Evolutionary conservation across 1,140 invertebrate species (phyloP).

Genomic region (Nilaparvata lugens): DNA sequence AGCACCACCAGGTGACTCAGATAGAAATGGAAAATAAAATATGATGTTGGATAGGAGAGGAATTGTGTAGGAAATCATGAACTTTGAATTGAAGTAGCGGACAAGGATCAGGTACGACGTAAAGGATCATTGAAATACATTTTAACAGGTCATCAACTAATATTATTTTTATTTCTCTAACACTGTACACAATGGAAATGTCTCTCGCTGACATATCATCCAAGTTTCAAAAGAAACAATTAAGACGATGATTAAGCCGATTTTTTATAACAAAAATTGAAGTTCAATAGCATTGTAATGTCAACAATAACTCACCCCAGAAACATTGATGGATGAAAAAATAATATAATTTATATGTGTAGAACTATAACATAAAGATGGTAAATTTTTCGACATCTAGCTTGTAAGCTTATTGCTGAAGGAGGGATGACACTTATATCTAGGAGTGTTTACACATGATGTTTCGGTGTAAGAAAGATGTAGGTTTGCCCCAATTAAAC

Average conservation of each 20-base stretch:
- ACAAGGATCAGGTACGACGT: no score
- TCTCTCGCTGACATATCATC: conserved; percentile 5
- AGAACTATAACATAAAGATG: conserved; percentile 2
- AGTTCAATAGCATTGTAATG: background rate
- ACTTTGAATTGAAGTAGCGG: no score
- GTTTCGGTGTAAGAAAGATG: no score
- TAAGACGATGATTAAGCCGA: conserved; percentile 3
- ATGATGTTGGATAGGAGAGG: no score
- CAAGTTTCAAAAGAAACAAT: background rate
- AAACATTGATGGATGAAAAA: background rate
- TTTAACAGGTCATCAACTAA: background rate
- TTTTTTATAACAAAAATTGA: conserved; percentile 5
- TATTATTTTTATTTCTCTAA: conserved; percentile 21
- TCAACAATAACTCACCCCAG: background rate
- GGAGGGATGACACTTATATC: no score
- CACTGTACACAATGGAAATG: conserved; percentile 23
- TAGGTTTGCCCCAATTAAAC: no score
- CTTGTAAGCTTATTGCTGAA: no score
- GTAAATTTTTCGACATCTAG: background rate
- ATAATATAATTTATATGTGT: background rate
- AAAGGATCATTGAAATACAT: no score
- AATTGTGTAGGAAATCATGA: no score
- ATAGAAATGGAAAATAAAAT: no score
- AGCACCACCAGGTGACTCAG: no score
- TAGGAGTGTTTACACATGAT: no score